Evolutionary conservation across 2,888 invertebrate genomes (phyloP).

Genomic region (Rambutsinella grinnellia): DNA sequence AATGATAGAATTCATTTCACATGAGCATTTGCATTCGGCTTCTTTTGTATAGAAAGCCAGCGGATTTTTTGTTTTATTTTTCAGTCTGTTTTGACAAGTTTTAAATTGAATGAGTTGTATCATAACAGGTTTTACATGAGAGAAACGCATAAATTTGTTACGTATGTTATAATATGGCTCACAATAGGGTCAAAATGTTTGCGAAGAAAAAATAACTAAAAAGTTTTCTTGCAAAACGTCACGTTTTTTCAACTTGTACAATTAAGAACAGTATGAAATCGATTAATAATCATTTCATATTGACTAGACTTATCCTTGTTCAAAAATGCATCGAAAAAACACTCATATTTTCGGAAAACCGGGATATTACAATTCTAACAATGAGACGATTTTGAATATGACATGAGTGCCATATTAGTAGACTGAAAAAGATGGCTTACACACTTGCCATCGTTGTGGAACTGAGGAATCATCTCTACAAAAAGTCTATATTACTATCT

Average conservation of each 20-base stretch:
- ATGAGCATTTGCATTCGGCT: neutral
- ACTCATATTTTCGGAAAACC: conserved; percentile 23
- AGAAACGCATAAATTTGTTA: conserved; percentile 32
- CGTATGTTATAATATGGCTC: conserved; percentile 44
- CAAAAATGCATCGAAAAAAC: conserved; percentile 35
- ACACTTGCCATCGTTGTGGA: conserved; percentile 5
- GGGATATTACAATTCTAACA: conserved; percentile 6
- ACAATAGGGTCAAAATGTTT: conserved; percentile 33
- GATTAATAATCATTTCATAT: conserved; percentile 47
- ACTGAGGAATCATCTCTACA: conserved; percentile 35
- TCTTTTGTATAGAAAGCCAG: conserved; percentile 16
- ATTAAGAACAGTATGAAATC: conserved; percentile 54
- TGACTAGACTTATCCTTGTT: conserved; percentile 56
- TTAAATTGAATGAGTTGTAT: conserved; percentile 36
- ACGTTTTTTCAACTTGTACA: conserved; percentile 29
- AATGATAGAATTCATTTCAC: too few relatives aligned
- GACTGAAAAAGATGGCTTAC: conserved; percentile 7
- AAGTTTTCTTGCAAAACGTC: conserved; percentile 11
- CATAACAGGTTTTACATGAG: conserved; percentile 34
- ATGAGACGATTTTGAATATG: neutral
- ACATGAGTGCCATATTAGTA: neutral
- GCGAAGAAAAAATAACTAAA: conserved; percentile 13
- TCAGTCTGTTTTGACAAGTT: conserved; percentile 55
- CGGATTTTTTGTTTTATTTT: conserved; percentile 38
- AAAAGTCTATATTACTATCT: conserved; percentile 30